Base-by-base conservation (phyloP, 2,797 vertebrate species). In the Acipenser oxyrinchus region DNA sequence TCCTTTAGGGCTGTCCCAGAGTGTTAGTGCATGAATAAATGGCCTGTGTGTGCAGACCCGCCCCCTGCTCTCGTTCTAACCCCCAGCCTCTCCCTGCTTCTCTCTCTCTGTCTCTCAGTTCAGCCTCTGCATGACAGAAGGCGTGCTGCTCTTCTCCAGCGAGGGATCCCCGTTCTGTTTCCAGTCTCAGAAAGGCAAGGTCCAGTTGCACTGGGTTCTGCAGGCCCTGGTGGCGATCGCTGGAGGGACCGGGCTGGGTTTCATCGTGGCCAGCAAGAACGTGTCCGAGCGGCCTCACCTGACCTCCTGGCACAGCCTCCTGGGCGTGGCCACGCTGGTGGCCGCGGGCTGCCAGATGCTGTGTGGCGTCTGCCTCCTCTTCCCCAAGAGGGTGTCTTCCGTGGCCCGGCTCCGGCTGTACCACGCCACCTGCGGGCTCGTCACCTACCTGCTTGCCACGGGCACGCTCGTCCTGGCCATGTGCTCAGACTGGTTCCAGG, bases 401-500 rank as follows among this genome's bases (percentile, higher is more conserved):
- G 76, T 84, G 9, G 78, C 87, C 8, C 84, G 87, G 7, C 82
- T 94, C 63, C 88, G 85, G 71, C 86, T 93, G 63, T 93, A 94
- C 77, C 93, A 95, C 9, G 81, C 88, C 74, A 91, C 90, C 2
- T 92, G 87, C 0, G 93, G 92, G 37, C 82, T 95, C 64, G 76
- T 93, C 66, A 87, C 91, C 51, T 95, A 93, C 80, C 82, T 94
- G 76, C 76, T 93, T 72, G 87, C 91, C 60, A 92, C 86, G 0
- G 68, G 81, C 12, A 93, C 92, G 0, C 82, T 95, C 66, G 72
- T 90, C 6, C 74, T 84, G 6, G 91, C 89, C 73, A 86, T 95
- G 85, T 88, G 84, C 71, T 91, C 92, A 0, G 90, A 91, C 74
- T 95, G 93, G 94, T 94, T 95, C 78, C 90, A 91, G 80, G 92